These are phyloP conservation scores for Lutraria rhynchaena DNA, from an alignment of 1,140 invertebrate genomes.

Conservation along the genomic window DNA sequence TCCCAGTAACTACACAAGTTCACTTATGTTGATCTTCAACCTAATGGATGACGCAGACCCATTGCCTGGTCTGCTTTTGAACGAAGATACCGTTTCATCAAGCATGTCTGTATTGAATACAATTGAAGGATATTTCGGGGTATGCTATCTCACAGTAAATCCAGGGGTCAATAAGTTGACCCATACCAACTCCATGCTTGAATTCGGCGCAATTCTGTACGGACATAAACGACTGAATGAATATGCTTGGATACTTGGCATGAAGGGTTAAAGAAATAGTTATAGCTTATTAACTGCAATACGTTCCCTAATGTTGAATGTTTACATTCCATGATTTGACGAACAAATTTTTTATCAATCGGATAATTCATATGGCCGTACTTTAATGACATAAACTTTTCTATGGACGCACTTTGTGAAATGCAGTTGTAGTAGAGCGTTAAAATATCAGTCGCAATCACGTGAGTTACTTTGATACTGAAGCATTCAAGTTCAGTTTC, in stretches of 20 bases:
- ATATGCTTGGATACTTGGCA: slow-evolving; percentile 13
- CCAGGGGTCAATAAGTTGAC: neutral
- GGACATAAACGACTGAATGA: neutral
- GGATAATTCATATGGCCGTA: too few relatives aligned
- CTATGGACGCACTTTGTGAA: too few relatives aligned
- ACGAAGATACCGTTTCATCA: neutral
- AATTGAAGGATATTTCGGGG: neutral
- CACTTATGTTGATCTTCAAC: neutral
- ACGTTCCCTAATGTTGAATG: too few relatives aligned
- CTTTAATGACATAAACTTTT: too few relatives aligned
- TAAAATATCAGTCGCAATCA: too few relatives aligned
- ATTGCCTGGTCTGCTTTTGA: neutral
- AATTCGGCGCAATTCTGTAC: slow-evolving; percentile 13
- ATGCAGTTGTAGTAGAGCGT: too few relatives aligned
- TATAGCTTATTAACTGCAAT: too few relatives aligned
- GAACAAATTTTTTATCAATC: too few relatives aligned
- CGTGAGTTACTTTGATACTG: too few relatives aligned
- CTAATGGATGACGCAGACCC: neutral
- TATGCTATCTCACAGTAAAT: neutral
- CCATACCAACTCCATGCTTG: neutral
- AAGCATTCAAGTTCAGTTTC: too few relatives aligned
- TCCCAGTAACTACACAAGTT: neutral
- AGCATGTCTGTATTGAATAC: neutral
- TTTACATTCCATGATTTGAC: too few relatives aligned
- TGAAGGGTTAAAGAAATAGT: too few relatives aligned